phyloP scores from a whole-genome alignment of 2,113 vertebrate genomes.

The Illadopsis cleaveri region DNA sequence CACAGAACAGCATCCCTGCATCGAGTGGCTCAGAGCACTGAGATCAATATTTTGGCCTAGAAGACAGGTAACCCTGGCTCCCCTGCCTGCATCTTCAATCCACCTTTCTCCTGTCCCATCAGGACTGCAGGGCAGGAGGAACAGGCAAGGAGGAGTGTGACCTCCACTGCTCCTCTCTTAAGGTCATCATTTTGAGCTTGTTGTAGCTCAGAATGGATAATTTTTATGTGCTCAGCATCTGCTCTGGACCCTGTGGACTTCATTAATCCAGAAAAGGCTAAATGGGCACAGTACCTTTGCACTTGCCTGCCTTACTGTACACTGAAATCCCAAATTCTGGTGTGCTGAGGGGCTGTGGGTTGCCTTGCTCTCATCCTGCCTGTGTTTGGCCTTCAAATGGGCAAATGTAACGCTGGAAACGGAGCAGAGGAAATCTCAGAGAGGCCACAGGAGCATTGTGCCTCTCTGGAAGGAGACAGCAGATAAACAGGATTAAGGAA shows the following conservation, averaged over 20 bases:
- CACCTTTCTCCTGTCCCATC: background rate
- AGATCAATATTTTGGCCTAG: background rate
- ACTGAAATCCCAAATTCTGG: background rate
- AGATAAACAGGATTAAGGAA: constrained; percentile 57
- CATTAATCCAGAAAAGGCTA: background rate
- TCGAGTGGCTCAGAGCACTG: rapidly evolving
- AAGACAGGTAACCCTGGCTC: background rate
- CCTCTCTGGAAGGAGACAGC: background rate
- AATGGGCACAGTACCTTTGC: background rate
- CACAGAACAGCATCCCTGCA: background rate
- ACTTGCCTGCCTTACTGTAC: background rate
- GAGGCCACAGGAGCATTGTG: background rate
- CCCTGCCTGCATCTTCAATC: background rate
- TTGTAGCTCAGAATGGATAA: background rate
- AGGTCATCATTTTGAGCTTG: background rate
- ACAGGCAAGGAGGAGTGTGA: background rate
- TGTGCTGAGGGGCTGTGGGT: background rate
- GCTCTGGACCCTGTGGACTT: background rate
- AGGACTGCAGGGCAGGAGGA: background rate
- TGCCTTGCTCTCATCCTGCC: background rate
- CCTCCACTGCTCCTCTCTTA: background rate
- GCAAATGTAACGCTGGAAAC: background rate
- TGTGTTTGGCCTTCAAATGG: background rate
- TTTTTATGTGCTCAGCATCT: background rate
- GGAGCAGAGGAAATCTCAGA: background rate